A percentile compares a stretch with the other conserved stretches of the same genome.
Conservation (phyloP, 2,797 vertebrate species). For the Fringilla coelebs region DNA sequence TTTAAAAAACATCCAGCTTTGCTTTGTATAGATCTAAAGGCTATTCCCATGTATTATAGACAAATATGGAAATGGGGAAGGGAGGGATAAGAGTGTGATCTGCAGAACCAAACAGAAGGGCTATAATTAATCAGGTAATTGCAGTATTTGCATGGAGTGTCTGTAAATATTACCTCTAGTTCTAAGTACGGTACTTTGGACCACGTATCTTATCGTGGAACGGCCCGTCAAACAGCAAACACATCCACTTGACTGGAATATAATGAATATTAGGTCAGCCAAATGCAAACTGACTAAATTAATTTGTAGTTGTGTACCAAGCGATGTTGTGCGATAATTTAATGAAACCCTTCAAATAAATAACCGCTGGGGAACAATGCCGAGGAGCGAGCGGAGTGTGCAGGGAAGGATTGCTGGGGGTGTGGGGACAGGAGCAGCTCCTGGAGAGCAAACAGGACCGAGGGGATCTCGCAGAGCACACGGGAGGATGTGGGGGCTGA, state of each 20-base stretch:
- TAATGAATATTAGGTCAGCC: conserved; percentile 59
- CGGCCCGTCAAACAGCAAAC: conserved; percentile 36
- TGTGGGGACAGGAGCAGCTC: not conserved
- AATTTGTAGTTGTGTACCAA: conserved; percentile 41
- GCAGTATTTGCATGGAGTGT: conserved; percentile 54
- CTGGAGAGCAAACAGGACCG: not conserved
- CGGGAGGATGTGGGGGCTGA: not conserved
- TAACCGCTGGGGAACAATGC: not conserved
- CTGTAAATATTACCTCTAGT: conserved; percentile 61
- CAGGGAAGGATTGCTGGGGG: not conserved
- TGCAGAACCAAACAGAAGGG: conserved; percentile 18
- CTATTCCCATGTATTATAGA: not conserved
- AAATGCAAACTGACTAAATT: conserved; percentile 48
- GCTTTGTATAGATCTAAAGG: not conserved
- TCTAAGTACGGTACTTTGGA: conserved; percentile 58
- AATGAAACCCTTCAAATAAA: conserved; percentile 56
- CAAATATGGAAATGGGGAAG: not conserved
- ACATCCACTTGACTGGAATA: conserved; percentile 26
- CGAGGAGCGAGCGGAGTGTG: not conserved
- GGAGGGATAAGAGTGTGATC: conserved; percentile 19
- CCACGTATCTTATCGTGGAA: conserved; percentile 53
- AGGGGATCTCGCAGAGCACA: not conserved
- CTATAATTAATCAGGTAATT: conserved; percentile 67
- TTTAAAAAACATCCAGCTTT: not conserved
- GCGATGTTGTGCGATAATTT: conserved; percentile 28